These are phyloP conservation scores for Ichneumon xanthorius DNA, from an alignment of 2,888 invertebrate species.

Conservation along the genomic window DNA sequence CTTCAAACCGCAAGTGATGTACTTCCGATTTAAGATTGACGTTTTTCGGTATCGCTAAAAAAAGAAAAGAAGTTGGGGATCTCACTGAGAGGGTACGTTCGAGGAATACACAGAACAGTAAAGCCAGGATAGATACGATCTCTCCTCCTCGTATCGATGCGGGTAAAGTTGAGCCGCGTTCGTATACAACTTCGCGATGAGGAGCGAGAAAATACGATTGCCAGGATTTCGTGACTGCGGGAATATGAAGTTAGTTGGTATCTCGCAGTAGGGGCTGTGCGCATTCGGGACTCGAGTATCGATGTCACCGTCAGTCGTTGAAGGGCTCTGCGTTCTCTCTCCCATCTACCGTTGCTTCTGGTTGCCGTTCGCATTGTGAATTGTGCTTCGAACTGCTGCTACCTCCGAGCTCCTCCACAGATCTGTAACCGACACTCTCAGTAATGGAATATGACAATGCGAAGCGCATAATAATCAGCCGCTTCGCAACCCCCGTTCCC, in stretches of 20 bases:
- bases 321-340: constrained; percentile 70
- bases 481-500: constrained; percentile 60
- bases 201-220: constrained; percentile 38
- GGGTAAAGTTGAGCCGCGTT: constrained; percentile 65
- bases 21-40: too few relatives aligned
- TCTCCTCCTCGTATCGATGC: constrained; percentile 17
- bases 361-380: constrained; percentile 76
- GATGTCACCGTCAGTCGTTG: constrained; percentile 81
- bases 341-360: constrained; percentile 17
- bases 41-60: not conserved
- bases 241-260: constrained; percentile 63
- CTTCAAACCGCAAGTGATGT: too few relatives aligned
- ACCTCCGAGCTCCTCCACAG: constrained; percentile 61
- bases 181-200: constrained; percentile 61
- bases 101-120: not conserved
- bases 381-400: constrained; percentile 78
- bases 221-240: constrained; percentile 61
- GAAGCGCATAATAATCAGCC: constrained; percentile 81
- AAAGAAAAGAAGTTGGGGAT: not conserved
- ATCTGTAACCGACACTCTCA: constrained; percentile 80
- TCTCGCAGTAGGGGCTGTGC: constrained; percentile 36
- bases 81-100: not conserved
- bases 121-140: constrained; percentile 16
- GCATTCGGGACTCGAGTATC: constrained; percentile 73
- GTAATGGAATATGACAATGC: constrained; percentile 83